Evolutionary conservation across 2,888 invertebrate species (phyloP), one percentile per base, ranked within the genome.

Genomic region (Noctua janthe): DNA sequence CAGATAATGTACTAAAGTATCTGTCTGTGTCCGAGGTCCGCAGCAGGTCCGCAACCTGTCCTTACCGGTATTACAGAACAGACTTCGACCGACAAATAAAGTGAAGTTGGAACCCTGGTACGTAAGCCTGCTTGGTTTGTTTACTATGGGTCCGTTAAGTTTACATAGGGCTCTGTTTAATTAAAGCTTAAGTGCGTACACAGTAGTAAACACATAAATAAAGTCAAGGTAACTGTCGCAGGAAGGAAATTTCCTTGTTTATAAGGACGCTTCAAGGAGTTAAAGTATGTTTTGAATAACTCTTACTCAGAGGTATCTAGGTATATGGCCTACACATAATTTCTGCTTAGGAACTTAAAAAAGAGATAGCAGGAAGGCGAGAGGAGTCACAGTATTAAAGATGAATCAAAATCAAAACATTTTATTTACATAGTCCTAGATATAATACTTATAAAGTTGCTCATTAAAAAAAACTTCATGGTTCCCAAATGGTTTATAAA

Each of bases 101-200:
- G 73, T 66, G 73, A 81, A 47, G 59, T 49, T 47, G 67, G n/a
- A 15, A 56, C n/a, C 47, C 29, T 17, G 47, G 66, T 23, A 62
- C n/a, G 51, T 84, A 85, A 79, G 67, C 49, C 35, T 73, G 59
- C 43, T 83, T 54, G n/a, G 62, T 62, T 78, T 81, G 84, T 84
- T 84, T 49, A 84, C 84, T 56, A n/a, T 66, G 70, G 62, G 73
- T 66, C 69, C 43, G 64, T 73, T 86, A 70, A 70, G 76, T 86
- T 82, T 71, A 86, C 73, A 76, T 54, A 84, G 66, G 66, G 47
- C 70, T 39, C 51, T 83, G 75, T 83, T 86, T 86, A 82, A 82
- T 83, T 82, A 76, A 86, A 71, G 82, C 86, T 82, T 81, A 86
- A 82, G 56, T 71, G 72, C 70, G 70, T n/a, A 23, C 64, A n/a